Conservation (phyloP, 2,113 vertebrate species). For the Rhinoderma darwinii region DNA sequence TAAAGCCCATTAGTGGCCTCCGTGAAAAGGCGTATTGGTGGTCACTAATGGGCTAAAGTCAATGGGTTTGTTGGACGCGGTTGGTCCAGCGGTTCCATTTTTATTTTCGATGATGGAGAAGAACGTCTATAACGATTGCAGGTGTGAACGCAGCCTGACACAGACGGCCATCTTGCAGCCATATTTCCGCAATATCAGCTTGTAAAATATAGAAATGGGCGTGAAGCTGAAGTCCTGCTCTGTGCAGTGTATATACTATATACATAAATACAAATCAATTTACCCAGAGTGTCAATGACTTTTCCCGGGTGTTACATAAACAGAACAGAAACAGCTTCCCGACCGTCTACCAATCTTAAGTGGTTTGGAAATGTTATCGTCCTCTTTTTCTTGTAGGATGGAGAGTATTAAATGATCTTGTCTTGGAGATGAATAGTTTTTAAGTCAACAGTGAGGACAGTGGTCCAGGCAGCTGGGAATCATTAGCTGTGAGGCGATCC, state of each 20-base stretch:
- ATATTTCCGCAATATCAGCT: too few relatives aligned
- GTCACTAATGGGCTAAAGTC: too few relatives aligned
- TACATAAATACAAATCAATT: background rate
- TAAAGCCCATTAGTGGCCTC: too few relatives aligned
- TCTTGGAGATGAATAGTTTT: slow-evolving; percentile 29
- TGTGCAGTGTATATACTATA: background rate
- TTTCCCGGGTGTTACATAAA: slow-evolving; percentile 23
- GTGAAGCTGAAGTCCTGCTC: background rate
- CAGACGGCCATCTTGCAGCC: too few relatives aligned
- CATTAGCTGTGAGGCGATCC: slow-evolving; percentile 35
- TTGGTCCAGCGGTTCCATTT: too few relatives aligned
- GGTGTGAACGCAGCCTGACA: too few relatives aligned
- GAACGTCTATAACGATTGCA: too few relatives aligned
- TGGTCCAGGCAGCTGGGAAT: slow-evolving; percentile 42
- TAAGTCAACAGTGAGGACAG: slow-evolving; percentile 22
- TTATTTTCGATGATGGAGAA: too few relatives aligned
- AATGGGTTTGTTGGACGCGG: too few relatives aligned
- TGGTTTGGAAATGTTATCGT: slow-evolving; percentile 30
- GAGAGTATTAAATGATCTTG: slow-evolving; percentile 42
- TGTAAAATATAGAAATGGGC: background rate
- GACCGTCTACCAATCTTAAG: slow-evolving; percentile 31
- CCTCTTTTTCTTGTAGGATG: background rate
- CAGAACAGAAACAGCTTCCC: slow-evolving; percentile 32
- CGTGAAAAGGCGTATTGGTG: too few relatives aligned
- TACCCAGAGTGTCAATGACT: slow-evolving; percentile 39